phyloP scores from a whole-genome alignment of 2,888 invertebrate species.

The Malacosoma neustria region DNA sequence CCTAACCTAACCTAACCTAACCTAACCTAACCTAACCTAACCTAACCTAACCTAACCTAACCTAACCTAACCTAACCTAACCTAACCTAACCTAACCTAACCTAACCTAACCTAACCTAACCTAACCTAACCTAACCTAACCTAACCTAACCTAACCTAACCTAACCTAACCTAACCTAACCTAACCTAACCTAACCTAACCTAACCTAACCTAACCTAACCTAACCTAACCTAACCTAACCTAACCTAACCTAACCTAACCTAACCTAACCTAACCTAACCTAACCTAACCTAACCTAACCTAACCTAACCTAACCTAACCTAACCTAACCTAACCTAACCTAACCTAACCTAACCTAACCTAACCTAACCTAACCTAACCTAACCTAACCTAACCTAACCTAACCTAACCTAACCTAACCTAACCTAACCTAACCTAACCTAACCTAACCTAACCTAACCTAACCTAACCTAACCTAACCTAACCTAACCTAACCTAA shows the following conservation, averaged over 20 bases:
- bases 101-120: too few relatives aligned
- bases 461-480: constrained; percentile 16
- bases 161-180: neutral
- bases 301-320: constrained; percentile 12
- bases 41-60: constrained; percentile 12
- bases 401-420: constrained; percentile 9
- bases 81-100: constrained; percentile 10
- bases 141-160: too few relatives aligned
- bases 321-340: constrained; percentile 4
- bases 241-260: constrained; percentile 15
- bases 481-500: constrained; percentile 13
- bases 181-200: constrained; percentile 15
- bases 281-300: constrained; percentile 13
- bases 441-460: constrained; percentile 16
- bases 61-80: constrained; percentile 12
- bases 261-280: constrained; percentile 12
- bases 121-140: too few relatives aligned
- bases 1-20: constrained; percentile 16
- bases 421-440: constrained; percentile 15
- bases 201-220: constrained; percentile 15
- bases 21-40: constrained; percentile 13
- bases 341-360: too few relatives aligned
- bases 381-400: too few relatives aligned
- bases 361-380: too few relatives aligned
- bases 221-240: constrained; percentile 16